Evolutionary conservation across 2,888 invertebrate genomes (phyloP), one percentile per base, ranked within the genome.

Genomic region (Sussaba pulchella): DNA sequence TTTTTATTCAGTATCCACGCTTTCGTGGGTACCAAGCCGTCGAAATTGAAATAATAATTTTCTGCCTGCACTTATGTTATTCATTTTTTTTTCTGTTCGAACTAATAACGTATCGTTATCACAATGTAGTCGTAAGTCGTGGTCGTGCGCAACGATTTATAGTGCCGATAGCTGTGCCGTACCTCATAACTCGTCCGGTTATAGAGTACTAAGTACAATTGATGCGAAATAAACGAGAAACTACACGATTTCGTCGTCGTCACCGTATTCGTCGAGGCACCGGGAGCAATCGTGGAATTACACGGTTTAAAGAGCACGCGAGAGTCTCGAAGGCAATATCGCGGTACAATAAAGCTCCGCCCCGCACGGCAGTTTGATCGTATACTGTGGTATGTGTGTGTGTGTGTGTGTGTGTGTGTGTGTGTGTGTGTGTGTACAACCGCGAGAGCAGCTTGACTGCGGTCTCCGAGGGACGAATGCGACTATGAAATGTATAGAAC

Each of bases 281-380:
- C 31, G 19, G 26, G 26, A 70, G 59, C 71, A 59, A 69, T 69
- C 61, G 41, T n/a, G 43, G 52, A 69, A 75, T 76, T 76, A 76
- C 43, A n/a, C 70, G 59, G 69, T 76, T 70, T 76, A 70, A 45
- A 70, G 76, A 69, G 63, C 69, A 69, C 31, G 31, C 61, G 52
- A 63, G 54, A 63, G 50, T 52, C 52, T 61, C 75, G 52, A 26
- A 63, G 52, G 76, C 63, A 76, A 76, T 76, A 70, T 76, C 76
- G 63, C 31, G 54, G 54, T 69, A 76, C 69, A 70, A 76, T 76
- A 76, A 70, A 70, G 50, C 61, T 61, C 31, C 26, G 24, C 47
- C 39, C n/a, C 39, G 47, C 17, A 52, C 26, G 17, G 17, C 12
- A 61, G 50, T 41, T 17, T 10, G 69, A 63, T 67, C 47, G 47